Conservation (phyloP, 2,888 invertebrate species). For the Orchestes rusci region DNA sequence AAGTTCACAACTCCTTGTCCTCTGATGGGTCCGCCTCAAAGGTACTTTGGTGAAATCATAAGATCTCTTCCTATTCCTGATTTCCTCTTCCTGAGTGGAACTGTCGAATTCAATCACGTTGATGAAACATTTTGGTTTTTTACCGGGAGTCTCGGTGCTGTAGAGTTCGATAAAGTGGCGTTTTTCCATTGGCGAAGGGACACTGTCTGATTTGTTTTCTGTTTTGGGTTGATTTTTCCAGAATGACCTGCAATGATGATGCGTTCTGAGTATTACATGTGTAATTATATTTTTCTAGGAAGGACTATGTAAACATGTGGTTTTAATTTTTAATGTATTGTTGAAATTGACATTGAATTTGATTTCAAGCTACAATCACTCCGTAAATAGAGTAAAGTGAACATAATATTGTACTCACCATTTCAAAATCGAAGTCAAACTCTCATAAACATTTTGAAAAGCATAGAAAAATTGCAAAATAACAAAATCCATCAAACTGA, state of each 20-base stretch:
- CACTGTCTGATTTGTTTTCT: background rate
- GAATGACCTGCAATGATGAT: constrained; percentile 4
- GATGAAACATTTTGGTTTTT: constrained; percentile 31
- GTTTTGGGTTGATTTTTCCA: constrained; percentile 3
- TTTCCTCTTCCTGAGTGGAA: constrained; percentile 13
- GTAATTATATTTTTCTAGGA: no score
- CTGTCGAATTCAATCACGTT: constrained; percentile 30
- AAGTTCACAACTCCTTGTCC: constrained; percentile 11
- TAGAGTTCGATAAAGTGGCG: constrained; percentile 31
- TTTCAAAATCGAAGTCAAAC: constrained; percentile 24
- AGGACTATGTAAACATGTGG: no score
- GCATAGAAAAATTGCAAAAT: constrained; percentile 30
- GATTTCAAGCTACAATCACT: background rate
- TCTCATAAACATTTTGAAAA: constrained; percentile 28
- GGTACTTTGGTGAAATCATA: constrained; percentile 4
- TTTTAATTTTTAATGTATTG: no score
- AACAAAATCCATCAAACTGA: constrained; percentile 26
- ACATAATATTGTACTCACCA: constrained; percentile 21
- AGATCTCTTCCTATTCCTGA: constrained; percentile 7
- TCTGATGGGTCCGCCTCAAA: constrained; percentile 3
- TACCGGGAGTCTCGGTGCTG: constrained; percentile 24
- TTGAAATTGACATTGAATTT: background rate
- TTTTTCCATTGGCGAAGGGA: constrained; percentile 6
- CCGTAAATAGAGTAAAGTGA: background rate
- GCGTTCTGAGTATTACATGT: background rate